Conservation (phyloP, 2,113 vertebrate genomes). For the Campylomormyrus numenius region DNA sequence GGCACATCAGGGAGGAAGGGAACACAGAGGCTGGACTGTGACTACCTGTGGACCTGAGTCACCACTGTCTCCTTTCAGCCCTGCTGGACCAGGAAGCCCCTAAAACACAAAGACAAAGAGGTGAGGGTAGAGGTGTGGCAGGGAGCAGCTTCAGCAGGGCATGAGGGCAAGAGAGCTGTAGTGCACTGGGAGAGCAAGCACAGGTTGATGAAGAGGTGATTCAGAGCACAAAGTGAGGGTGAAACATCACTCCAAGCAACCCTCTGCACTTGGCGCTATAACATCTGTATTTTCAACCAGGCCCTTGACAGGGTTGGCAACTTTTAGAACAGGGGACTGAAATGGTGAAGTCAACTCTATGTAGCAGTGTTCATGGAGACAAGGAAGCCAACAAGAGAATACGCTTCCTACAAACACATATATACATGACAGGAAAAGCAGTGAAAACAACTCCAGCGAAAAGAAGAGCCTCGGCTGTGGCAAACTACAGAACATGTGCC, state of each 20-base stretch:
- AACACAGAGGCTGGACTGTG: not conserved
- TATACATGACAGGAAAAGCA: not conserved
- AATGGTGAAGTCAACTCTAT: not conserved
- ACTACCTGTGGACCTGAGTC: constrained; percentile 48
- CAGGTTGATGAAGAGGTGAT: not conserved
- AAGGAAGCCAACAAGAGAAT: not conserved
- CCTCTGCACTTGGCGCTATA: not conserved
- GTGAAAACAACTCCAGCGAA: not conserved
- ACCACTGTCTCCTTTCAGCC: constrained; percentile 58
- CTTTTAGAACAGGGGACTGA: not conserved
- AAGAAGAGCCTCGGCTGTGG: not conserved
- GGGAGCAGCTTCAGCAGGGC: not conserved
- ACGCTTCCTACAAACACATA: not conserved
- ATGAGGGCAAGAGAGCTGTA: not conserved
- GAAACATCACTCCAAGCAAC: not conserved
- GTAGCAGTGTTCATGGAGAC: not conserved
- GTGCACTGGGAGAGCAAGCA: not conserved
- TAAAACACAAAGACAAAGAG: constrained; percentile 30
- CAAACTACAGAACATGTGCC: not conserved
- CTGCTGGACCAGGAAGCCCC: constrained; percentile 51
- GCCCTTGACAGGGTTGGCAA: not conserved
- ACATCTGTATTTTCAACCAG: not conserved
- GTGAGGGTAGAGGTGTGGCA: not conserved
- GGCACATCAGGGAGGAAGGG: not conserved
- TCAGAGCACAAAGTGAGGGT: not conserved